Evolutionary conservation across 2,888 invertebrate genomes (phyloP).

Genomic region (Heteromyza rotundicornis): DNA sequence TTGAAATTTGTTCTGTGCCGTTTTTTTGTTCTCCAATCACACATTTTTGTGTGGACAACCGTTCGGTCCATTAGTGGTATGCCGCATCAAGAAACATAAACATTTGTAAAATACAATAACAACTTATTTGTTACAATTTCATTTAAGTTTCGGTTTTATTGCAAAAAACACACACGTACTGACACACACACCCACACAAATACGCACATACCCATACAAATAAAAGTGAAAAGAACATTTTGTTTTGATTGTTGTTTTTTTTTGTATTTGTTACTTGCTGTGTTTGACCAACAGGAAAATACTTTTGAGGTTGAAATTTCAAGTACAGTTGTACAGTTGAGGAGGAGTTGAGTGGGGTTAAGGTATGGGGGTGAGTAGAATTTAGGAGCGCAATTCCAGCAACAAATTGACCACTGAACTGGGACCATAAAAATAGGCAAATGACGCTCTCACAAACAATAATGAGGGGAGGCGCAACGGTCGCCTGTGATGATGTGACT

Average conservation of each 20-base stretch:
- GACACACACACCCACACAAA: not conserved
- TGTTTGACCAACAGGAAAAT: slow-evolving; percentile 1
- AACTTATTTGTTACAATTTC: slow-evolving; percentile 10
- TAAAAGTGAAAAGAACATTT: not conserved
- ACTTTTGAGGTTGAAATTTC: slow-evolving; percentile 1
- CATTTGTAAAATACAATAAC: not conserved
- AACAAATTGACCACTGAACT: slow-evolving; percentile 27
- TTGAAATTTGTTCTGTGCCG: too few relatives aligned
- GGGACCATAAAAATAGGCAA: slow-evolving; percentile 12
- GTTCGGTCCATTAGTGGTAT: not conserved
- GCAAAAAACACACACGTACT: slow-evolving; percentile 1
- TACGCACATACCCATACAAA: not conserved
- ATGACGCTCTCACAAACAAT: slow-evolving; percentile 6
- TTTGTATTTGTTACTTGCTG: too few relatives aligned
- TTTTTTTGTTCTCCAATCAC: too few relatives aligned
- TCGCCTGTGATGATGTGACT: too few relatives aligned
- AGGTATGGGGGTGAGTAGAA: too few relatives aligned
- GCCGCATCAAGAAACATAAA: not conserved
- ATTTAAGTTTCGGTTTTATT: slow-evolving; percentile 1
- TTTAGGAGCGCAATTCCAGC: slow-evolving; percentile 17
- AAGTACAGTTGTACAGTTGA: not conserved
- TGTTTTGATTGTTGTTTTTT: not conserved
- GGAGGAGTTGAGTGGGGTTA: not conserved
- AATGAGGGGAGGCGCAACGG: not conserved
- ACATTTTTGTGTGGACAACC: not conserved